Evolutionary conservation across 1,140 invertebrate genomes (phyloP).

Genomic region (Thaumatotibia leucotreta): DNA sequence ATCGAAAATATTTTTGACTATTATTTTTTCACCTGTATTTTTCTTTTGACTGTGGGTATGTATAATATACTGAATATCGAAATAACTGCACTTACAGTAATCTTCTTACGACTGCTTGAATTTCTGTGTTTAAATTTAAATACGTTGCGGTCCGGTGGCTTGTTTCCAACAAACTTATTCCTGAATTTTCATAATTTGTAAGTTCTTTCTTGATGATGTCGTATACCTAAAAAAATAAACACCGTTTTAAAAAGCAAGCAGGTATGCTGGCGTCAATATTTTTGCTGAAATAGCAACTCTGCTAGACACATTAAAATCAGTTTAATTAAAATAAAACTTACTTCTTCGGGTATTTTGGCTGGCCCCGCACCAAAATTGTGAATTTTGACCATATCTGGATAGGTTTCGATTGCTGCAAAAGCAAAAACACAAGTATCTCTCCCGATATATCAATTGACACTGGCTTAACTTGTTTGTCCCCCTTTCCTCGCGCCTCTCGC

Average conservation of each 20-base stretch:
- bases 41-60: too few relatives aligned
- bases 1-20: too few relatives aligned
- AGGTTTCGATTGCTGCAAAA: slow-evolving; percentile 3
- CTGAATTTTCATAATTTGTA: slow-evolving; percentile 85
- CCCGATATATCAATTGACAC: slow-evolving; percentile 22
- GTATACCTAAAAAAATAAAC: slow-evolving; percentile 83
- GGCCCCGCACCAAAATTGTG: slow-evolving; percentile 93
- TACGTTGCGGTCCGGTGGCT: slow-evolving; percentile 94
- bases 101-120: slow-evolving; percentile 86
- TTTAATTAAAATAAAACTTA: slow-evolving; percentile 64
- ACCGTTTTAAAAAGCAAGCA: neutral
- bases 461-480: slow-evolving; percentile 2
- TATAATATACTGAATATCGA: neutral
- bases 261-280: neutral
- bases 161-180: slow-evolving; percentile 95
- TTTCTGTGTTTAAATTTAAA: slow-evolving; percentile 86
- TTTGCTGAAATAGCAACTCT: slow-evolving; percentile 7
- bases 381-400: slow-evolving; percentile 50
- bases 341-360: slow-evolving; percentile 93
- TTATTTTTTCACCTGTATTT: too few relatives aligned
- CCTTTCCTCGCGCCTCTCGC: neutral
- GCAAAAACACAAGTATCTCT: slow-evolving; percentile 17
- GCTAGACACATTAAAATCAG: too few relatives aligned
- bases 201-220: slow-evolving; percentile 90
- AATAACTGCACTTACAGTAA: slow-evolving; percentile 83